Evolutionary conservation across 2,113 vertebrate species (phyloP).

Genomic region (Heterotis niloticus): DNA sequence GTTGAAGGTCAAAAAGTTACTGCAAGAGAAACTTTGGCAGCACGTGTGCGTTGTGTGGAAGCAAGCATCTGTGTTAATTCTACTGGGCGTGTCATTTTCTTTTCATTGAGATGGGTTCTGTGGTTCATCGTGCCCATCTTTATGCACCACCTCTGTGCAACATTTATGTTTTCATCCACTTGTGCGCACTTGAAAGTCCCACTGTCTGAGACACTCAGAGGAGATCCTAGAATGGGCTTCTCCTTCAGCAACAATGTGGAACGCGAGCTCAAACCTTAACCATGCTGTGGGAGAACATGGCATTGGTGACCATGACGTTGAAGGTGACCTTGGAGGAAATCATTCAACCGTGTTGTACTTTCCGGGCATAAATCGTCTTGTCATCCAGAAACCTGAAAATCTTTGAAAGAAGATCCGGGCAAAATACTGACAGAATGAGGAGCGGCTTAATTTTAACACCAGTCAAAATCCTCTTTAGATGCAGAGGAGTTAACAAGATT

Average conservation of each 20-base stretch:
- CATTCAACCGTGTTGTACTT: neutral
- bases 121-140: no score
- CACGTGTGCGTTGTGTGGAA: neutral
- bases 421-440: neutral
- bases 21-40: neutral
- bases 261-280: no score
- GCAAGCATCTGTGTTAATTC: no score
- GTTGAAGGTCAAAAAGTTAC: no score
- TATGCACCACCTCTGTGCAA: no score
- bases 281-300: no score
- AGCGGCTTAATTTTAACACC: neutral
- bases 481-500: conserved; percentile 7
- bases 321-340: conserved; percentile 1
- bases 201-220: no score
- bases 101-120: neutral
- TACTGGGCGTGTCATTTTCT: neutral
- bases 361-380: neutral
- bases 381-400: conserved; percentile 10
- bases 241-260: no score
- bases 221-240: no score
- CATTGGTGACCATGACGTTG: neutral
- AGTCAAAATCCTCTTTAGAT: neutral
- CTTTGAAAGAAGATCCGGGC: neutral
- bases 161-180: no score
- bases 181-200: no score